A percentile compares a stretch with the other conserved stretches of the same genome.
Evolutionary conservation across 2,888 invertebrate genomes (phyloP).

Genomic region (Agrilus biguttatus): DNA sequence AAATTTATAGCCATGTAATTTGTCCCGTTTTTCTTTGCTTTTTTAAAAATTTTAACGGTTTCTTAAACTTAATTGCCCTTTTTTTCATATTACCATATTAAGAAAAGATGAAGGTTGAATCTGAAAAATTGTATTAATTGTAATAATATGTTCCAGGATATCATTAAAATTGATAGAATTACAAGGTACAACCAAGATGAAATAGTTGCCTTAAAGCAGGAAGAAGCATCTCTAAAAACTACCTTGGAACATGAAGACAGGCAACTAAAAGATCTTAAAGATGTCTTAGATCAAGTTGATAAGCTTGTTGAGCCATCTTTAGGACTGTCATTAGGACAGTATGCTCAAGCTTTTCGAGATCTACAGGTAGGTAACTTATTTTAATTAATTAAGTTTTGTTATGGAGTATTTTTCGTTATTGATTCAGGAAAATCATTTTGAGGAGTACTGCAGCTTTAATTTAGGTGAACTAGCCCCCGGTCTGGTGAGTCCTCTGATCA

Average conservation of each 20-base stretch:
- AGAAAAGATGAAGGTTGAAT: too few relatives aligned
- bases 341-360: slow-evolving; percentile 40
- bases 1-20: background rate
- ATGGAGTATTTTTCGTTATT: background rate
- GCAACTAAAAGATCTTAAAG: slow-evolving; percentile 56
- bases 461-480: slow-evolving; percentile 72
- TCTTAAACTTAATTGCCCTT: background rate
- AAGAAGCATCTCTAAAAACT: slow-evolving; percentile 54
- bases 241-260: slow-evolving; percentile 56
- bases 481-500: slow-evolving; percentile 70
- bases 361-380: slow-evolving; percentile 36
- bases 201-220: slow-evolving; percentile 63
- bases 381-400: slow-evolving; percentile 3
- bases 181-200: slow-evolving; percentile 66
- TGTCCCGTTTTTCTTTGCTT: background rate
- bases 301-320: slow-evolving; percentile 37
- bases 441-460: slow-evolving; percentile 74
- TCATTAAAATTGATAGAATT: slow-evolving; percentile 71
- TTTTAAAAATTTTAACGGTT: background rate
- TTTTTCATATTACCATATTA: background rate
- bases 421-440: slow-evolving; percentile 45
- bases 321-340: slow-evolving; percentile 42
- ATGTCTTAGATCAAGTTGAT: slow-evolving; percentile 53
- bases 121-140: background rate
- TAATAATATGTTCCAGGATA: slow-evolving; percentile 42